Evolutionary conservation across 2,888 invertebrate genomes (phyloP).

Genomic region (Onchidella celtica): DNA sequence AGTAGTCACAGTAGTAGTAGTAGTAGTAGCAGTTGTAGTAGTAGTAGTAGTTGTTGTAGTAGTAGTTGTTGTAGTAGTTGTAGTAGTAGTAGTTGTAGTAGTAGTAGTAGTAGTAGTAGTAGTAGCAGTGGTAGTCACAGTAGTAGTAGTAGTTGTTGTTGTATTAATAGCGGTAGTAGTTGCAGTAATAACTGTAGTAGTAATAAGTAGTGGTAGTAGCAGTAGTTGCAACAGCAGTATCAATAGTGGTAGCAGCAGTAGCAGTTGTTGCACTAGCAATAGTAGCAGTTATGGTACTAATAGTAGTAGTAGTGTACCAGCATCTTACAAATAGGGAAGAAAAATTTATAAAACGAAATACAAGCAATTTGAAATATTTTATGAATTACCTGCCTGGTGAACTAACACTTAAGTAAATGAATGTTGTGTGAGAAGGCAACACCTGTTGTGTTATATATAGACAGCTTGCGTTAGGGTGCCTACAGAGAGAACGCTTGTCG

Average conservation of each 20-base stretch:
- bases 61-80: constrained; percentile 22
- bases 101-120: constrained; percentile 23
- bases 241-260: constrained; percentile 20
- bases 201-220: no score
- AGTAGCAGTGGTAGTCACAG: no score
- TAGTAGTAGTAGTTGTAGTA: constrained; percentile 22
- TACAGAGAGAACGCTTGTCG: no score
- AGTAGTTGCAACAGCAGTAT: not conserved
- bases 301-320: not conserved
- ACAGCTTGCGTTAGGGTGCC: no score
- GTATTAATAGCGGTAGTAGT: not conserved
- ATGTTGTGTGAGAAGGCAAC: no score
- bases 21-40: constrained; percentile 16
- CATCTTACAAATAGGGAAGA: not conserved
- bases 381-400: no score
- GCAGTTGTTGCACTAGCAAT: constrained; percentile 9
- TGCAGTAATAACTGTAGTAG: not conserved
- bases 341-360: not conserved
- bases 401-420: no score
- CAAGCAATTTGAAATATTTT: no score
- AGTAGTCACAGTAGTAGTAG: constrained; percentile 17
- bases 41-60: constrained; percentile 10
- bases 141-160: not conserved
- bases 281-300: no score
- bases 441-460: no score